Evolutionary conservation across 1,140 invertebrate species (phyloP).

Genomic region (Fopius arisanus): DNA sequence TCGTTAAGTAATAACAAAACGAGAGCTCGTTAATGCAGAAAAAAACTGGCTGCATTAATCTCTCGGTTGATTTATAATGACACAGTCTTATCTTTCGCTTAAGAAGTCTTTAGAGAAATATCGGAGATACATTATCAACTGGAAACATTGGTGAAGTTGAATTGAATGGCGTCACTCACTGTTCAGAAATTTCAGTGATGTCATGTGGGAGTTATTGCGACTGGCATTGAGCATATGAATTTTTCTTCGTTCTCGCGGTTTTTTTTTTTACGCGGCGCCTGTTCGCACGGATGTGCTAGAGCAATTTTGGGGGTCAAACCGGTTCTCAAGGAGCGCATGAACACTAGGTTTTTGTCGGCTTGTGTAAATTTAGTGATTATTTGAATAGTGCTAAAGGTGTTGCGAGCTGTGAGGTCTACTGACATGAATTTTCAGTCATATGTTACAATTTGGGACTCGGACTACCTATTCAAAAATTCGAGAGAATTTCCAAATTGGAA

Average conservation of each 20-base stretch:
- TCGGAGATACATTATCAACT: background rate
- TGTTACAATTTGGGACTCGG: background rate
- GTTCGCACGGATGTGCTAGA: background rate
- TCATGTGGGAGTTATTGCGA: slow-evolving; percentile 16
- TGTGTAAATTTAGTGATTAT: background rate
- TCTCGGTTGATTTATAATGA: background rate
- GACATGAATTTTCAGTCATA: background rate
- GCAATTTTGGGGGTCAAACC: background rate
- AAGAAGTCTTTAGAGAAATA: background rate
- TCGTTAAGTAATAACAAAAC: background rate
- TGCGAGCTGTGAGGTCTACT: background rate
- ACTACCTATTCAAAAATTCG: no score
- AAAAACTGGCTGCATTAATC: background rate
- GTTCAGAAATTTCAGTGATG: slow-evolving; percentile 23
- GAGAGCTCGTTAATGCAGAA: background rate
- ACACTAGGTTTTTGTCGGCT: background rate
- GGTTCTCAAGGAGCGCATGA: background rate
- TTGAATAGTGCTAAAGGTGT: background rate
- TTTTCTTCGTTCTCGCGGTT: background rate
- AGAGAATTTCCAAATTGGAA: no score
- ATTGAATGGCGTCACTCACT: background rate
- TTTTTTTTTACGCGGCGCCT: background rate
- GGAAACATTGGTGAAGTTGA: background rate
- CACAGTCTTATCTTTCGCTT: background rate
- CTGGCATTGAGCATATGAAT: background rate